Evolutionary conservation across 2,113 vertebrate species (phyloP).

Genomic region (Percina caprodes): DNA sequence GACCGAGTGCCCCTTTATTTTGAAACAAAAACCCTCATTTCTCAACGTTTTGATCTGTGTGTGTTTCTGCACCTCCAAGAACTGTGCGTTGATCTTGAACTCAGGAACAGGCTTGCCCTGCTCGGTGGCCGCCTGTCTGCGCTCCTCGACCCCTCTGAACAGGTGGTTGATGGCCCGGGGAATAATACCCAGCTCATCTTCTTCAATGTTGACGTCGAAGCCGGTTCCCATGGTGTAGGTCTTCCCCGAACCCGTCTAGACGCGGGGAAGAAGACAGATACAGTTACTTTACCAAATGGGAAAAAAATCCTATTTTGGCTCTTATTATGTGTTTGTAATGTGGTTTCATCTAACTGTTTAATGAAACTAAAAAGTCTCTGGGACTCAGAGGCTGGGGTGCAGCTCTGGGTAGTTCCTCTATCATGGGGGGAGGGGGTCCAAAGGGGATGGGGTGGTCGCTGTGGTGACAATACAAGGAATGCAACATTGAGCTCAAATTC

Average conservation of each 20-base stretch:
- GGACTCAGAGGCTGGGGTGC: neutral
- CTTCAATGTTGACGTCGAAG: conserved; percentile 93
- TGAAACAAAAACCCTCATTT: neutral
- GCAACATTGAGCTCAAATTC: conserved; percentile 61
- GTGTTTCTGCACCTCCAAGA: conserved; percentile 89
- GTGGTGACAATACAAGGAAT: conserved; percentile 78
- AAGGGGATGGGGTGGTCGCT: conserved; percentile 55
- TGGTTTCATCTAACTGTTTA: neutral
- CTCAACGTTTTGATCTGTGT: neutral
- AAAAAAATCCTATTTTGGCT: neutral
- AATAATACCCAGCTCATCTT: conserved; percentile 97
- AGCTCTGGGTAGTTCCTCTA: conserved; percentile 13
- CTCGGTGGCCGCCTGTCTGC: conserved; percentile 87
- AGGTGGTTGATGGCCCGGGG: conserved; percentile 94
- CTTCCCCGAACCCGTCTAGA: conserved; percentile 96
- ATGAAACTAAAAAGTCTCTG: neutral
- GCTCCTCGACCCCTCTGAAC: conserved; percentile 93
- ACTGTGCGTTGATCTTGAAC: conserved; percentile 98
- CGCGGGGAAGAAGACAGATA: neutral
- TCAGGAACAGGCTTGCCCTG: conserved; percentile 93
- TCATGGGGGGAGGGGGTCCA: neutral
- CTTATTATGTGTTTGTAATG: neutral
- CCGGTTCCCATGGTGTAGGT: conserved; percentile 99
- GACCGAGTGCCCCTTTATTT: neutral
- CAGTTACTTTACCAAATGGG: neutral